phyloP scores from a whole-genome alignment of 2,797 vertebrate genomes.

The Cirrhinus mrigala region DNA sequence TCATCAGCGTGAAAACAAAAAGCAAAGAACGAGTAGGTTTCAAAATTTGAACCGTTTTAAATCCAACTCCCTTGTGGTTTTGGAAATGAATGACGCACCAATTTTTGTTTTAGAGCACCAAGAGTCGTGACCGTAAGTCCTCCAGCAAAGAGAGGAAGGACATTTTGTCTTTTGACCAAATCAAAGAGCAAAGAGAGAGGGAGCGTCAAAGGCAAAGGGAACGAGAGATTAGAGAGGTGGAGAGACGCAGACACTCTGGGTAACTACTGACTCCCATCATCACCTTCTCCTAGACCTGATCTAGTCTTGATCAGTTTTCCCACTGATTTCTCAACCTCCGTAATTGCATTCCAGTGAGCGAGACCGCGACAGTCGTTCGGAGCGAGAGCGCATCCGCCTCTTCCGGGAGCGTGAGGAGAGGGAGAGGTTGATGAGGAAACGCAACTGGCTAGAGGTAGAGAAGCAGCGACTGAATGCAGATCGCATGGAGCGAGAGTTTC shows the following conservation, averaged over 20 bases:
- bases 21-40: constrained; percentile 89
- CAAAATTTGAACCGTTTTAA: background rate
- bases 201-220: constrained; percentile 94
- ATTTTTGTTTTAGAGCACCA: constrained; percentile 81
- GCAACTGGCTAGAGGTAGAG: constrained; percentile 89
- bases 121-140: constrained; percentile 91
- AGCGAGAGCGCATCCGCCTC: constrained; percentile 87
- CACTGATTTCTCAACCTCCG: background rate
- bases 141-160: constrained; percentile 92
- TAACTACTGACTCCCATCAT: constrained; percentile 49
- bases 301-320: background rate
- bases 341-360: background rate
- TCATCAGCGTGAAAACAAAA: constrained; percentile 94
- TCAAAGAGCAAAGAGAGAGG: constrained; percentile 94
- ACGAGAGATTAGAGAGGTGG: constrained; percentile 91
- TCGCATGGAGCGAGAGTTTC: constrained; percentile 89
- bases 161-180: constrained; percentile 96
- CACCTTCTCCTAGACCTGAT: background rate
- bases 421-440: constrained; percentile 86
- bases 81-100: background rate
- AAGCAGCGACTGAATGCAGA: constrained; percentile 90
- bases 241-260: constrained; percentile 85
- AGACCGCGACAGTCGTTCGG: constrained; percentile 76
- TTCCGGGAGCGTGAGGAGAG: constrained; percentile 89
- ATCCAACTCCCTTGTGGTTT: background rate